A percentile compares a stretch with the other conserved stretches of the same genome.
phyloP scores from a whole-genome alignment of 2,113 vertebrate species.

The Odontophorus gujanensis region DNA sequence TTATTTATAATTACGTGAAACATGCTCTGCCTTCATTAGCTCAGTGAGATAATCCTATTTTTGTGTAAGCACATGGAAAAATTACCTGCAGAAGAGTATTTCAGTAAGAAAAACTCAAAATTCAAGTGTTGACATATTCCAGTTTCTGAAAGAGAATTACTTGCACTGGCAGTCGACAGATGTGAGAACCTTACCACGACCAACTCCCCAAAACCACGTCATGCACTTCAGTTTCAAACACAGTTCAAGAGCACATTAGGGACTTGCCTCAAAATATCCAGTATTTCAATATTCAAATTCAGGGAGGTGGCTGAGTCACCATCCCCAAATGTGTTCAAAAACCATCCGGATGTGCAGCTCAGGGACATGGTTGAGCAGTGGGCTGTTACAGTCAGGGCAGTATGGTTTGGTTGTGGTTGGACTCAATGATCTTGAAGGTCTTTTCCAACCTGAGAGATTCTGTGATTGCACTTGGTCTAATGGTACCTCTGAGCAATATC shows the following conservation, averaged over 20 bases:
- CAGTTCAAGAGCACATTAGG: not conserved
- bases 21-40: not conserved
- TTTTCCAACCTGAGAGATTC: no score
- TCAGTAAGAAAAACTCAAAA: not conserved
- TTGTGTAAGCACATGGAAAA: not conserved
- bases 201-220: not conserved
- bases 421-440: no score
- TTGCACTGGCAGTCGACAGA: not conserved
- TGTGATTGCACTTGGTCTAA: no score
- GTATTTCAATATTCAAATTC: no score
- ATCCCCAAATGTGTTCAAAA: no score
- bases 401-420: no score
- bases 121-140: not conserved
- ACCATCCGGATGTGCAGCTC: no score
- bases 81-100: not conserved
- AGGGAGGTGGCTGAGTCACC: no score
- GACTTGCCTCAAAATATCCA: not conserved
- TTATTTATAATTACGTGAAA: not conserved
- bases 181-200: not conserved
- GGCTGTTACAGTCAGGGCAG: no score
- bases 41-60: not conserved
- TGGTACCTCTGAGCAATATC: no score
- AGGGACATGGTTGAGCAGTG: no score
- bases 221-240: not conserved
- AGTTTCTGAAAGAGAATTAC: not conserved